phyloP scores from a whole-genome alignment of 2,888 invertebrate genomes.

The Ichneumoninae sp. region DNA sequence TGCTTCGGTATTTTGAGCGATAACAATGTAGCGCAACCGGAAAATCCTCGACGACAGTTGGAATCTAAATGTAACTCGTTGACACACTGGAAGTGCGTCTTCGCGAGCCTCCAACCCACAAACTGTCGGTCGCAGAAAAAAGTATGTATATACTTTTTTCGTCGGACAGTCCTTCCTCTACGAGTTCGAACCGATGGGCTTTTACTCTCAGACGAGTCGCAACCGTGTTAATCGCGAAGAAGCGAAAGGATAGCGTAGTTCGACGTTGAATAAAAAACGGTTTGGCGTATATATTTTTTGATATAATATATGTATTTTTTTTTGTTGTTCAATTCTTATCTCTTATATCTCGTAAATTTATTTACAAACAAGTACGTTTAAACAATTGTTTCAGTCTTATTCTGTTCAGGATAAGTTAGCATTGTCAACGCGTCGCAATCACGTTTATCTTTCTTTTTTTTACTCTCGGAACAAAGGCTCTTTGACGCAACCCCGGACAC shows the following conservation, averaged over 20 bases:
- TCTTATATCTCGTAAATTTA: constrained; percentile 47
- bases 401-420: constrained; percentile 76
- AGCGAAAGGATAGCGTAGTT: constrained; percentile 5
- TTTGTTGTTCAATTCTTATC: constrained; percentile 32
- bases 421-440: constrained; percentile 40
- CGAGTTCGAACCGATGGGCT: not conserved
- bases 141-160: not conserved
- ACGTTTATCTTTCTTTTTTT: constrained; percentile 35
- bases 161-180: not conserved
- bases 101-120: not conserved
- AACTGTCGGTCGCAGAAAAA: not conserved
- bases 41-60: not conserved
- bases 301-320: constrained; percentile 49
- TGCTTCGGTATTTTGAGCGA: constrained; percentile 30
- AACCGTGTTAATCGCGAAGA: not conserved
- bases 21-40: constrained; percentile 12
- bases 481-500: constrained; percentile 6
- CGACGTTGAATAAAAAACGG: not conserved
- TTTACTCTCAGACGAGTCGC: not conserved
- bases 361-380: constrained; percentile 75
- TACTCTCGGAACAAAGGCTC: constrained; percentile 17
- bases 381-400: constrained; percentile 83
- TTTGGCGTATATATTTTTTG: constrained; percentile 10
- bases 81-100: not conserved
- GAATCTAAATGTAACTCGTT: not conserved